Evolutionary conservation across 1,140 invertebrate genomes (phyloP).

Genomic region (Apolygus lucorum): DNA sequence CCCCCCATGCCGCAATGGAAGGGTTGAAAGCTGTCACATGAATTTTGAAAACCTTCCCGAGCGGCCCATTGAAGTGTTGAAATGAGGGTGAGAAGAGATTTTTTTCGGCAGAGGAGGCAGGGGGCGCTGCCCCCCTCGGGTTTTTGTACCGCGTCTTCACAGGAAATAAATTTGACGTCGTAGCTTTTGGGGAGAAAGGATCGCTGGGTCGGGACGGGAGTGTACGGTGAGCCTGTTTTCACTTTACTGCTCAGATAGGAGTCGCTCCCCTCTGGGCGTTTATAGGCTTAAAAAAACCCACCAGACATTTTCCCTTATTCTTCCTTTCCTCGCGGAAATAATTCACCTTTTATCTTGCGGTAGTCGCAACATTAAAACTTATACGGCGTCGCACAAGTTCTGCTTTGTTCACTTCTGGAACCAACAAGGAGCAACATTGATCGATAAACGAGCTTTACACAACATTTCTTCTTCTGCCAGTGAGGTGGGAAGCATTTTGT

Average conservation of each 20-base stretch:
- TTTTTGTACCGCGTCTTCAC: not conserved
- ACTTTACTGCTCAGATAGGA: slow-evolving; percentile 17
- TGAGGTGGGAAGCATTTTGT: too few relatives aligned
- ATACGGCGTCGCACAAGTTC: too few relatives aligned
- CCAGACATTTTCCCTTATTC: slow-evolving; percentile 10
- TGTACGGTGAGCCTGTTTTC: not conserved
- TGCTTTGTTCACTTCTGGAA: too few relatives aligned
- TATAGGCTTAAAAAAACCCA: slow-evolving; percentile 12
- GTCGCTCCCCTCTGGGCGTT: not conserved
- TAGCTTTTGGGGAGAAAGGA: not conserved
- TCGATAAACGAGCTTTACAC: too few relatives aligned
- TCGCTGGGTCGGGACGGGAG: not conserved
- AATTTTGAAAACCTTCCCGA: not conserved
- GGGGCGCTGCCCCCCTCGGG: too few relatives aligned
- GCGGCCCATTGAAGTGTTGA: not conserved
- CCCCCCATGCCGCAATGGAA: not conserved
- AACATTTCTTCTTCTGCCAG: too few relatives aligned
- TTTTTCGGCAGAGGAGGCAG: too few relatives aligned
- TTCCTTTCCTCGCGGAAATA: slow-evolving; percentile 10
- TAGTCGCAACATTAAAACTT: slow-evolving; percentile 15
- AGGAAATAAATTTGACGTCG: not conserved
- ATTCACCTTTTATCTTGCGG: slow-evolving; percentile 15
- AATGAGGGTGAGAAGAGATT: not conserved
- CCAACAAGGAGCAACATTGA: too few relatives aligned
- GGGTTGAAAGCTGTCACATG: not conserved